Evolutionary conservation across 2,797 vertebrate genomes (phyloP), one percentile per base, ranked within the genome.

Genomic region (Paramormyrops hopkinsi): DNA sequence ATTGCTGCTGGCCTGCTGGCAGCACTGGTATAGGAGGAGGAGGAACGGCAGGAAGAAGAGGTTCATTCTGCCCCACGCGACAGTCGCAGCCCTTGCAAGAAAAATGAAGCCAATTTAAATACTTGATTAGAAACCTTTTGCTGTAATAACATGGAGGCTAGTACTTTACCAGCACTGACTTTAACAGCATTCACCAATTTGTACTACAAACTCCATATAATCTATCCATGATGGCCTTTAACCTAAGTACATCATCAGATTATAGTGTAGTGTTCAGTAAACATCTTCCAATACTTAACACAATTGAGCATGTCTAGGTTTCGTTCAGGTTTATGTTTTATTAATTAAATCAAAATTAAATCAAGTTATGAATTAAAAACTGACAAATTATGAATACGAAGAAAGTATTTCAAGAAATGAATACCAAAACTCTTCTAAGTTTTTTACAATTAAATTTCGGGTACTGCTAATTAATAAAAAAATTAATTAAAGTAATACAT

Each of bases 11-110:
- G 62, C 17, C 65, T 17, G 44, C 84, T 44, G 84, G 62, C 33
- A 29, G 5, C 50, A 17, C 51, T 41, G 25, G 50, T 29, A 48
- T 11, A 73, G 25, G 50, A 89, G 33, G 29, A 89, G 11, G 62
- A 89, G 48, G 65, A 51, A 25, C 51, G 44, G 85, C 51, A 59
- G 51, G 50, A 53, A 1, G 48, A 51, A 12, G 29, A 76, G 14
- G 19, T n/a, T 89, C 89, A 89, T 89, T 86, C n/a, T 89, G 84
- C n/a, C 69, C 29, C 50, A 54, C 7, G 2, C 3, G 19, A 6
- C 29, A n/a, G 17, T 3, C 2, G 5, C 14, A 53, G 51, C 29
- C 85, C 17, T 51, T 41, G 14, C 33, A 56, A 51, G 29, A 87
- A 41, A 87, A 12, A 48, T 84, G n/a, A 48, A 51, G 48, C 22